Base-by-base conservation (phyloP, 2,113 vertebrate species). In the Phalacrocorax brasilianus region DNA sequence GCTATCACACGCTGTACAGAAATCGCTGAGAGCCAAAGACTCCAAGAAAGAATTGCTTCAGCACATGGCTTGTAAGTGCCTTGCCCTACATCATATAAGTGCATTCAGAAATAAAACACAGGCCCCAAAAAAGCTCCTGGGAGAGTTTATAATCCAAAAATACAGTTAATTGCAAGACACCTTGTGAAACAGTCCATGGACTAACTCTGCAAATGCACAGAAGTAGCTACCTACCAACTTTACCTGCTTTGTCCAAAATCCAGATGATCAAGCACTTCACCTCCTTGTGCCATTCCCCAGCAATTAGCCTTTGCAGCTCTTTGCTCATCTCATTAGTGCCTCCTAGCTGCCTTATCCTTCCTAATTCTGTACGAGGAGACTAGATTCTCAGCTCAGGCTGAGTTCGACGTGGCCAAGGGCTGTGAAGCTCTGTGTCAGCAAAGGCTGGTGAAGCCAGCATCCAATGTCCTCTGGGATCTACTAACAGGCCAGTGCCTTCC, bases 231-330 rank as follows among this genome's bases (percentile, higher is more conserved):
- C 14, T 17, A 76, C 18, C 47, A 82, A 21, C 6, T 73, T 79
- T 32, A 73, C 35, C 35, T 78, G 6, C 2, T 38, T 55, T 47
- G 42, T 32, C 47, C 33, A 78, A 85, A 78, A 40, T 35, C 15
- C 32, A 0, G 0, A 14, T 19, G 27, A 21, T 68, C 47, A 59
- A 11, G 21, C 5, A n/a, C 30, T 27, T 78, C 11, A 45, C 3
- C 12, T 56, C 44, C 44, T 58, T 32, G 12, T 11, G 7, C 50
- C 27, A 26, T 42, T 40, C 10, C 18, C 7, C 23, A 81, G 4
- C 23, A 67, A 35, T 0, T 14, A 28, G 33, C 20, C 23, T 42
- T 49, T 33, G 23, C 33, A 85, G 45, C 14, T 77, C 33, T 55
- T 76, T 85, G 6, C 24, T 56, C 8, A 14, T 61, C 28, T 66